phyloP scores from a whole-genome alignment of 1,140 invertebrate genomes.

The Bombus waltoni region DNA sequence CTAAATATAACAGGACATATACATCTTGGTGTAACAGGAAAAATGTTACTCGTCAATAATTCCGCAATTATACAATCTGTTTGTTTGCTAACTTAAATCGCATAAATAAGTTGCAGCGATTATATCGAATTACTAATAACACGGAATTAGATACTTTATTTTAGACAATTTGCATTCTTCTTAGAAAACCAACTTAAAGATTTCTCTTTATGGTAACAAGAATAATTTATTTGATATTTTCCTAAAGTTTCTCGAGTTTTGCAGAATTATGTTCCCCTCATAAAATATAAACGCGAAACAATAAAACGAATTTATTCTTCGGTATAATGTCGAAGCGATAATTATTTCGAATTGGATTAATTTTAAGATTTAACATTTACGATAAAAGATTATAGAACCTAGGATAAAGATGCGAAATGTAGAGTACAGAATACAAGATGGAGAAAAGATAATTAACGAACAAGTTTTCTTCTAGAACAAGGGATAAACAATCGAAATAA shows the following conservation, averaged over 20 bases:
- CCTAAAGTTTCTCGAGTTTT: not conserved
- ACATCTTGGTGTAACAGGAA: no score
- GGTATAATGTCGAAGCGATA: no score
- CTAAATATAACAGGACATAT: no score
- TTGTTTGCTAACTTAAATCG: not conserved
- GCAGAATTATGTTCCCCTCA: not conserved
- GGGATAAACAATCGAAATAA: not conserved
- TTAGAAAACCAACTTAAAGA: not conserved
- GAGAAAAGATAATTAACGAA: no score
- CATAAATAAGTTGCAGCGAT: not conserved
- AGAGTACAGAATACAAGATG: not conserved
- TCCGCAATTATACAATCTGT: not conserved
- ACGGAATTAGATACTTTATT: no score
- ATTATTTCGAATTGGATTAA: no score
- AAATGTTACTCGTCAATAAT: no score
- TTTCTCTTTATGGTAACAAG: not conserved
- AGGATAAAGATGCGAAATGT: not conserved
- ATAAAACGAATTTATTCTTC: not conserved
- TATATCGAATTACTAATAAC: not conserved
- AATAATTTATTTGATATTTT: not conserved
- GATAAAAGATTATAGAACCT: no score
- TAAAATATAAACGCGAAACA: not conserved
- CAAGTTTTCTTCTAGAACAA: no score
- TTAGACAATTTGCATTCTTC: not conserved
- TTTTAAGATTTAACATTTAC: no score